Conservation (phyloP, 2,797 vertebrate genomes). For the Ptychobarbus kaznakovi region DNA sequence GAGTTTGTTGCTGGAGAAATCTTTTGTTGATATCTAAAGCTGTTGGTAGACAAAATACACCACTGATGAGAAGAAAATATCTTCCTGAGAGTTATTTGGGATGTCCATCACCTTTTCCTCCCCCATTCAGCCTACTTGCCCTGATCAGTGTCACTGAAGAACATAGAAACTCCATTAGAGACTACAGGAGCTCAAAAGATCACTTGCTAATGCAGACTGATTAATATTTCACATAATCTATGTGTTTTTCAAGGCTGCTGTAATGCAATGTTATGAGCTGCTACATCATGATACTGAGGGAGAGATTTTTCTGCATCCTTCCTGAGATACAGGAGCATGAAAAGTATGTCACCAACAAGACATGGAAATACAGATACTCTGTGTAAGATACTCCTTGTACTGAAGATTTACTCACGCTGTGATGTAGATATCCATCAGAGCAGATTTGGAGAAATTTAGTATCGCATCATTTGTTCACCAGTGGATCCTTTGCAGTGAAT, state of each 20-base stretch:
- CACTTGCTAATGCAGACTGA: constrained; percentile 52
- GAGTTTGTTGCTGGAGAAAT: background rate
- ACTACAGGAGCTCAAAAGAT: constrained; percentile 10
- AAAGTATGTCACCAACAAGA: constrained; percentile 10
- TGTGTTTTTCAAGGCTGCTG: constrained; percentile 36
- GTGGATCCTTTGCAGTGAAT: background rate
- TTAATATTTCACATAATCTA: constrained; percentile 55
- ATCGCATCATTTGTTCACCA: background rate
- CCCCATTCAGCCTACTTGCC: background rate
- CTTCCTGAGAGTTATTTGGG: background rate
- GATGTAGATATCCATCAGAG: background rate
- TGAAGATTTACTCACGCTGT: background rate
- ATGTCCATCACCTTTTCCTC: background rate
- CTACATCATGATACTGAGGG: constrained; percentile 22
- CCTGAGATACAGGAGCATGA: background rate
- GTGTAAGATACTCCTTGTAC: background rate
- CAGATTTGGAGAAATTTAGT: background rate
- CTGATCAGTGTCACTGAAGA: constrained; percentile 34
- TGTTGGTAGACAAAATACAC: background rate
- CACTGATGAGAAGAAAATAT: background rate
- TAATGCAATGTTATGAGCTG: constrained; percentile 42
- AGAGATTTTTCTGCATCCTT: constrained; percentile 25
- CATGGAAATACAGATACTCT: background rate
- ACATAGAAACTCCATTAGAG: constrained; percentile 56
- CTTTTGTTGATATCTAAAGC: background rate